Conservation (phyloP, 2,797 vertebrate species). For the Thunnus albacares region DNA sequence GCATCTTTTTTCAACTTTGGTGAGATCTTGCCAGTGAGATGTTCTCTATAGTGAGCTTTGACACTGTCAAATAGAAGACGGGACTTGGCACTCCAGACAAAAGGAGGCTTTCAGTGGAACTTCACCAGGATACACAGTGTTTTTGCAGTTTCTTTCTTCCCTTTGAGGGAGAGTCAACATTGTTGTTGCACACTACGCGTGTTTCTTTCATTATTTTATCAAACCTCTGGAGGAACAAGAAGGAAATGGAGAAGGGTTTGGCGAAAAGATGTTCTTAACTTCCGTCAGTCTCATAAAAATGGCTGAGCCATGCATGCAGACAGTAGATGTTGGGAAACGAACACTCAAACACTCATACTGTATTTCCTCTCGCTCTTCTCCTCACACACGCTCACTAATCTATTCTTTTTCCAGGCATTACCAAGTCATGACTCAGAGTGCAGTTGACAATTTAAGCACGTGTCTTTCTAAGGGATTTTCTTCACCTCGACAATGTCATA, state of each 20-base stretch:
- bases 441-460: conserved; percentile 49
- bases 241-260: conserved; percentile 26
- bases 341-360: conserved; percentile 20
- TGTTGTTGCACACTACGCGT: conserved; percentile 45
- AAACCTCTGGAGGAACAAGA: conserved; percentile 36
- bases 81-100: conserved; percentile 52
- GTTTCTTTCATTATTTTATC: conserved; percentile 43
- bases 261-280: neutral
- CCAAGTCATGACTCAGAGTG: conserved; percentile 37
- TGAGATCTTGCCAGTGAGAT: conserved; percentile 64
- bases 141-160: conserved; percentile 72
- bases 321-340: conserved; percentile 30
- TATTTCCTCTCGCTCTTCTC: conserved; percentile 22
- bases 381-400: conserved; percentile 10
- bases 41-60: conserved; percentile 59
- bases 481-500: conserved; percentile 64
- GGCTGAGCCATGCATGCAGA: conserved; percentile 2
- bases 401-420: conserved; percentile 43
- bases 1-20: conserved; percentile 75
- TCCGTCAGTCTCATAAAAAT: too few relatives aligned
- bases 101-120: conserved; percentile 71
- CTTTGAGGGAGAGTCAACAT: conserved; percentile 59
- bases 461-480: conserved; percentile 52
- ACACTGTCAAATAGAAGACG: conserved; percentile 36
- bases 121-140: conserved; percentile 54